A percentile compares a stretch with the other conserved stretches of the same genome.
Evolutionary conservation across 2,113 vertebrate genomes (phyloP).

Genomic region (Orcinus orca): DNA sequence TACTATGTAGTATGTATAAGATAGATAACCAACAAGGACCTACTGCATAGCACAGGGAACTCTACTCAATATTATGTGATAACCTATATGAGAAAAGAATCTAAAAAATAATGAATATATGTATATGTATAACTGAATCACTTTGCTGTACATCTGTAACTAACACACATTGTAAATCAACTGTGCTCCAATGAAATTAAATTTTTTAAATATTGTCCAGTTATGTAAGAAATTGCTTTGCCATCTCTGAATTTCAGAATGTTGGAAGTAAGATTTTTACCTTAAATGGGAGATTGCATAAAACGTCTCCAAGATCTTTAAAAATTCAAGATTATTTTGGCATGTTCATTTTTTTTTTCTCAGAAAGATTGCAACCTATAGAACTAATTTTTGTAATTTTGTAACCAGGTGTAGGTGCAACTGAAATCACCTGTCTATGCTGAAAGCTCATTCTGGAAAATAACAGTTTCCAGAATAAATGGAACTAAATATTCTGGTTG

Average conservation of each 20-base stretch:
- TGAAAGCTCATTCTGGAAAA: not conserved
- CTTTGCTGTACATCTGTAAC: not conserved
- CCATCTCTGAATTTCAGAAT: not conserved
- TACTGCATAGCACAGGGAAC: not conserved
- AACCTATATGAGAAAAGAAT: not conserved
- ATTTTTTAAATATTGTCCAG: not conserved
- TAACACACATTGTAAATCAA: not conserved
- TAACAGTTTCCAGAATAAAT: not conserved
- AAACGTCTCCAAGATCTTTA: not conserved
- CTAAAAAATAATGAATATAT: not conserved
- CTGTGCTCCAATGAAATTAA: not conserved
- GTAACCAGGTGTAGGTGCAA: not conserved
- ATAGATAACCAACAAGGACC: not conserved
- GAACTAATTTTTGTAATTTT: not conserved
- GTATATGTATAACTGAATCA: not conserved
- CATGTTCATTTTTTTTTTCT: not conserved
- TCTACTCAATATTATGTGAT: not conserved
- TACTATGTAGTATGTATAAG: not conserved
- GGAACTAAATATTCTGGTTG: not conserved
- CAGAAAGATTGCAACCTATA: not conserved
- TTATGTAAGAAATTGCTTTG: not conserved
- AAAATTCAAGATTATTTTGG: not conserved
- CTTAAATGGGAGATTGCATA: not conserved
- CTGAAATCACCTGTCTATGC: not conserved
- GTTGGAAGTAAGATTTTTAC: not conserved